Evolutionary conservation across 2,888 invertebrate species (phyloP).

Genomic region (Drosophila multiciliata): DNA sequence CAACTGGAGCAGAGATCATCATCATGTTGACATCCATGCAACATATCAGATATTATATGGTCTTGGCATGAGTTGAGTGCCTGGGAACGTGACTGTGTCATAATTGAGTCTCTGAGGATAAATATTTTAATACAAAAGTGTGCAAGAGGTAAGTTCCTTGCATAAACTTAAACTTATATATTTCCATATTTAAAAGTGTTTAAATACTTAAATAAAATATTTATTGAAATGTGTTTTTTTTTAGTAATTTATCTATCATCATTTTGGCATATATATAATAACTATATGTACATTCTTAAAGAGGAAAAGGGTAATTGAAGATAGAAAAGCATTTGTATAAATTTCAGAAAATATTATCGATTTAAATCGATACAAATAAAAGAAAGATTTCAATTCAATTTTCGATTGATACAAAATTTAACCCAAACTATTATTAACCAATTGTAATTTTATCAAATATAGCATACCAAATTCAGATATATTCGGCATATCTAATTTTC

Average conservation of each 20-base stretch:
- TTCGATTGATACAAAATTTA: neutral
- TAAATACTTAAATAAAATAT: neutral
- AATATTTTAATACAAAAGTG: neutral
- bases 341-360: neutral
- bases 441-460: neutral
- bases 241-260: neutral
- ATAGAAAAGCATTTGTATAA: too few species aligned
- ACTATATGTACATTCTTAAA: neutral
- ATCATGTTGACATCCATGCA: conserved; percentile 49
- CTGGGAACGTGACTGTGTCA: conserved; percentile 40
- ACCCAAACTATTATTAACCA: neutral
- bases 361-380: neutral
- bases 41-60: conserved; percentile 18
- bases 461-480: neutral
- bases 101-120: conserved; percentile 37
- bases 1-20: conserved; percentile 43
- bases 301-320: neutral
- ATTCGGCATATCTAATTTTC: fast-evolving
- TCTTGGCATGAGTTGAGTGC: conserved; percentile 10
- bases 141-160: neutral
- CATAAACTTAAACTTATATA: neutral
- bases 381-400: neutral
- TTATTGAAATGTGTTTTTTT: neutral
- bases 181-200: too few species aligned
- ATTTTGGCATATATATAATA: neutral